Evolutionary conservation across 2,888 invertebrate genomes (phyloP), one percentile per base, ranked within the genome.

Genomic region (Heliconius aoede): DNA sequence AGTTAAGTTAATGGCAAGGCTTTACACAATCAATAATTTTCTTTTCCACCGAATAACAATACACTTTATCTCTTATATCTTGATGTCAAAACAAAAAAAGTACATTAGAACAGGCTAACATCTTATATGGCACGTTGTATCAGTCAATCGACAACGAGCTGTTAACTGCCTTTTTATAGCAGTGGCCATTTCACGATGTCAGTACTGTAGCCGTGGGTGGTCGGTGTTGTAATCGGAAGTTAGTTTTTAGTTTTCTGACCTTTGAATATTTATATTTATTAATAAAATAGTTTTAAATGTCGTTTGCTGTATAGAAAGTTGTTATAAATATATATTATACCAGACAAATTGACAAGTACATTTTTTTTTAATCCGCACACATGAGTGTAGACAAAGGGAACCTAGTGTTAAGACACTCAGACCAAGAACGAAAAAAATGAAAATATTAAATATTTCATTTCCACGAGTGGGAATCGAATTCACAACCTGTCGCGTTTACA

Each of bases 111-210:
- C 51, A 26, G n/a, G 32, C 55, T 61, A 11, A 58, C 61, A 62
- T 64, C 69, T 46, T 62, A 73, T 55, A 36, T 46, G 28, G 40
- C 46, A 58, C 55, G 55, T 73, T 78, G 67, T 76, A 76, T 77
- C 77, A 76, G 62, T 77, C 75, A 74, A 76, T 77, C 76, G 77
- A 67, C 74, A 79, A 78, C 61, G 73, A 78, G 58, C 73, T 74
- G 74, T 80, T 80, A 79, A 81, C 78, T 77, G 75, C 73, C 58
- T 78, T 80, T 80, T 80, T 80, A 80, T 80, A 73, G 76, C 78
- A 67, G 32, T 78, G 78, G 77, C 74, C 78, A 78, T 80, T 79
- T 77, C 78, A 78, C 78, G 62, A 67, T 72, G 76, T 62, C 65
- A 55, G 61, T 72, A 72, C 40, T 71, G 58, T 58, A 58, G 60